Percentiles rank a stretch among this genome's conserved stretches.
These are phyloP conservation scores for Tillus elongatus DNA, from an alignment of 2,888 invertebrate species.

Conservation along the genomic window DNA sequence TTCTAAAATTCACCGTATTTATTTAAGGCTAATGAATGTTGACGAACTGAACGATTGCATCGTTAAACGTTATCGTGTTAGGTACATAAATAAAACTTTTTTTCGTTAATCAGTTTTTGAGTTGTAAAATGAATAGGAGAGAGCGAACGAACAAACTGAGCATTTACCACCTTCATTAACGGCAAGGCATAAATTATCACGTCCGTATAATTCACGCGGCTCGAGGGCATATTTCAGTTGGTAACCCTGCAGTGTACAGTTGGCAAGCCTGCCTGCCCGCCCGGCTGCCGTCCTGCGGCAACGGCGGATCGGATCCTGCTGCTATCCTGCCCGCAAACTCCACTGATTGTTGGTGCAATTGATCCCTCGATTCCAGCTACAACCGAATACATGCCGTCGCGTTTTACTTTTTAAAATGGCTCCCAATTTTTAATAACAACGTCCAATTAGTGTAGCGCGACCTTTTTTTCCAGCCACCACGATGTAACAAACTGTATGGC, in stretches of 20 bases:
- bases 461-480: neutral
- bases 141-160: conserved; percentile 32
- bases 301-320: neutral
- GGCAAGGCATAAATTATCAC: conserved; percentile 35
- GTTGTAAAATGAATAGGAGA: conserved; percentile 33
- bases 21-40: too few relatives aligned
- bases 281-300: neutral
- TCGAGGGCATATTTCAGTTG: conserved; percentile 36
- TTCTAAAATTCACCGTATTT: too few relatives aligned
- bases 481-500: conserved; percentile 11
- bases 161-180: conserved; percentile 40
- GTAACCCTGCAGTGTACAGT: too few relatives aligned
- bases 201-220: conserved; percentile 36
- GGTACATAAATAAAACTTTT: conserved; percentile 3
- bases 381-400: neutral
- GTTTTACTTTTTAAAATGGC: neutral
- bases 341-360: neutral
- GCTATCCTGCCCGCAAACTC: neutral
- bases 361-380: conserved; percentile 2
- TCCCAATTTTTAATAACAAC: neutral
- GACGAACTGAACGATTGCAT: too few relatives aligned
- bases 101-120: conserved; percentile 17
- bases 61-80: too few relatives aligned
- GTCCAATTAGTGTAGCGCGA: too few relatives aligned
- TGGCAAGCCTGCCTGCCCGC: too few relatives aligned